Conservation (phyloP, 2,888 invertebrate genomes). For the Pyrgus malvae region DNA sequence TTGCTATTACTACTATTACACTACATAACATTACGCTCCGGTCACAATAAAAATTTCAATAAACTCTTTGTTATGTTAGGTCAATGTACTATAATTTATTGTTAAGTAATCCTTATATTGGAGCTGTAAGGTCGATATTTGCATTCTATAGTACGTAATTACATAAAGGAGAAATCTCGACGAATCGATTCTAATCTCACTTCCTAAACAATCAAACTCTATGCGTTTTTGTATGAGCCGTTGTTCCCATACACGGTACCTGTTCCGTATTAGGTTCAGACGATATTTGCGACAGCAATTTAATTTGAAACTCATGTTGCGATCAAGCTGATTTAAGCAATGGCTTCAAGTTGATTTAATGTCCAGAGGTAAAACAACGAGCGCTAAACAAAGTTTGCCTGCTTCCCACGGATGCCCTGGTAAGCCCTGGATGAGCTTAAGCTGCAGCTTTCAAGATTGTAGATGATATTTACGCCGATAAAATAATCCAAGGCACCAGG, state of each 20-base stretch:
- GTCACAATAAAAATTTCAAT: conserved; percentile 17
- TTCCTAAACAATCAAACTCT: conserved; percentile 26
- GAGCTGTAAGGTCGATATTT: conserved; percentile 23
- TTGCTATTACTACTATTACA: too few relatives aligned
- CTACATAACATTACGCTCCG: background rate
- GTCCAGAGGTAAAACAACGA: too few relatives aligned
- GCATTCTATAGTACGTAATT: conserved; percentile 13
- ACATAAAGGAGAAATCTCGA: conserved; percentile 24
- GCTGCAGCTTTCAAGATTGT: too few relatives aligned
- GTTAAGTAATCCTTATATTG: conserved; percentile 19
- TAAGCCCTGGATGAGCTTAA: too few relatives aligned
- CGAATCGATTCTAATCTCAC: conserved; percentile 22
- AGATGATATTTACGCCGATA: too few relatives aligned
- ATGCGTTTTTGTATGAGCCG: conserved; percentile 24
- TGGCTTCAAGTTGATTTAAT: too few relatives aligned
- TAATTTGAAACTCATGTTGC: conserved; percentile 16
- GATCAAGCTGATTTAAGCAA: background rate
- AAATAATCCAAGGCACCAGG: too few relatives aligned
- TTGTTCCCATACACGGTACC: conserved; percentile 22
- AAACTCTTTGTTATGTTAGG: conserved; percentile 14
- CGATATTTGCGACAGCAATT: background rate
- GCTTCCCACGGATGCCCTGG: too few relatives aligned
- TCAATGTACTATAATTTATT: conserved; percentile 9
- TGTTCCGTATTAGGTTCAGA: conserved; percentile 12
- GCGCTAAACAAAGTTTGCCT: too few relatives aligned